Percentiles rank a stretch among this genome's conserved stretches.
phyloP scores from a whole-genome alignment of 2,888 invertebrate species.

The Malachius bipustulatus region DNA sequence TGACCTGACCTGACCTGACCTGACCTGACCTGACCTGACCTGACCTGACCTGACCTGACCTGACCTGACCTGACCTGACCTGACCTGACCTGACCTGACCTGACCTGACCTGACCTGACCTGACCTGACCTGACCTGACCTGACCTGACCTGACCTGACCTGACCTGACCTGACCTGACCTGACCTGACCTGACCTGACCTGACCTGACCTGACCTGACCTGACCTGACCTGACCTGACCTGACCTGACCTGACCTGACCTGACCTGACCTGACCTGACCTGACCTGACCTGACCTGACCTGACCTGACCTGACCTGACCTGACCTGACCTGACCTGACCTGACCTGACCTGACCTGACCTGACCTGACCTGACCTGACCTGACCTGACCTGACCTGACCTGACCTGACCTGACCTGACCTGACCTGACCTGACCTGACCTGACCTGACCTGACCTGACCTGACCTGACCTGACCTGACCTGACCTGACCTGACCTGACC shows the following conservation, averaged over 20 bases:
- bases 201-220: slow-evolving; percentile 3
- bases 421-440: slow-evolving; percentile 12
- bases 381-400: slow-evolving; percentile 11
- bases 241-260: slow-evolving; percentile 4
- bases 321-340: slow-evolving; percentile 30
- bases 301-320: slow-evolving; percentile 16
- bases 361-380: slow-evolving; percentile 15
- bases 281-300: slow-evolving; percentile 3
- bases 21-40: slow-evolving; percentile 36
- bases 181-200: slow-evolving; percentile 3
- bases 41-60: slow-evolving; percentile 20
- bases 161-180: slow-evolving; percentile 3
- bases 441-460: slow-evolving; percentile 11
- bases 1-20: slow-evolving; percentile 39
- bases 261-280: slow-evolving; percentile 3
- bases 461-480: slow-evolving; percentile 11
- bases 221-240: slow-evolving; percentile 3
- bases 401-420: slow-evolving; percentile 6
- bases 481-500: slow-evolving; percentile 12
- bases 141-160: slow-evolving; percentile 3
- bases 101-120: slow-evolving; percentile 22
- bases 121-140: slow-evolving; percentile 3
- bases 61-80: slow-evolving; percentile 7
- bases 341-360: slow-evolving; percentile 27
- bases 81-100: slow-evolving; percentile 19